phyloP scores from a whole-genome alignment of 1,140 invertebrate genomes.

The Stenopsyche tienmushanensis region DNA sequence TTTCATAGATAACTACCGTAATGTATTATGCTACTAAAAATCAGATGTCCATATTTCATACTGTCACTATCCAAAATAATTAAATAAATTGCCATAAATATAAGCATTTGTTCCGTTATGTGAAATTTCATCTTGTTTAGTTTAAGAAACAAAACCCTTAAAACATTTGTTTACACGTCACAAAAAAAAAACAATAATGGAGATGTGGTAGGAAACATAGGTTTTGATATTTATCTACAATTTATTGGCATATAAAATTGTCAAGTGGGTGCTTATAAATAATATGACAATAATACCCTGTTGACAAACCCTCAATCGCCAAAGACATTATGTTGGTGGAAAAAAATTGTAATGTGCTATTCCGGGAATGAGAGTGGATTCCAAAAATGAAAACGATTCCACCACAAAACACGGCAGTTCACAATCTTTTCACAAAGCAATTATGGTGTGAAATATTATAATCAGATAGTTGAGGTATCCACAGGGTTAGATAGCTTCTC shows the following conservation, averaged over 20 bases:
- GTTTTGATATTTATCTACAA: slow-evolving; percentile 35
- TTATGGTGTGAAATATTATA: slow-evolving; percentile 40
- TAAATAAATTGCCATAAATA: too few species aligned
- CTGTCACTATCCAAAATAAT: too few species aligned
- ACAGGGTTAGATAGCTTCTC: neutral
- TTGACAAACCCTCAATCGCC: slow-evolving; percentile 32
- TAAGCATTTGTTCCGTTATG: too few species aligned
- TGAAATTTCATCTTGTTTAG: too few species aligned
- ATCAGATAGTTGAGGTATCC: slow-evolving; percentile 36
- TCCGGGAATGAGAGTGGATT: slow-evolving; percentile 14
- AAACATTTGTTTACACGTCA: too few species aligned
- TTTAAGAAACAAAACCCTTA: too few species aligned
- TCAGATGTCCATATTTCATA: neutral
- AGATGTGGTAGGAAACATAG: neutral
- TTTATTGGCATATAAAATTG: slow-evolving; percentile 40
- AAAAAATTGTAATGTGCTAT: slow-evolving; percentile 16
- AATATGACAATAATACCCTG: slow-evolving; percentile 35
- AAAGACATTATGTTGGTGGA: slow-evolving; percentile 10
- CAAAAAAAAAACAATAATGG: too few species aligned
- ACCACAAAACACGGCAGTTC: slow-evolving; percentile 9
- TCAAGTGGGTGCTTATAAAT: slow-evolving; percentile 34
- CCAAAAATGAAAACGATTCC: slow-evolving; percentile 15
- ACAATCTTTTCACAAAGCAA: slow-evolving; percentile 41
- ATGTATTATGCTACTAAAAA: slow-evolving; percentile 5
- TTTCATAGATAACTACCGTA: slow-evolving; percentile 35